Conservation (phyloP, 1,140 invertebrate genomes). For the Heliconius hewitsoni region DNA sequence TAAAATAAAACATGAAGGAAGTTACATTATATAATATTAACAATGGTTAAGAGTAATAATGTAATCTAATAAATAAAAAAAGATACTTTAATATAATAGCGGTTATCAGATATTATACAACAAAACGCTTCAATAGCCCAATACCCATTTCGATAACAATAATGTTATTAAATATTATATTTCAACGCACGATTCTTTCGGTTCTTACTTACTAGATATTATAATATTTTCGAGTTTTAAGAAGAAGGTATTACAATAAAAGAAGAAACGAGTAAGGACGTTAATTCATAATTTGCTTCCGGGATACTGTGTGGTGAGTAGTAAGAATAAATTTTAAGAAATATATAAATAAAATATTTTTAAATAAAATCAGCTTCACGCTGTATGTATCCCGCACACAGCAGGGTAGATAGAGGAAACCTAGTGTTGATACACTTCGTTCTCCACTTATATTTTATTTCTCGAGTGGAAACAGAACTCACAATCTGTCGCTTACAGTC, state of each 20-base stretch:
- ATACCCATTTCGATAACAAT: neutral
- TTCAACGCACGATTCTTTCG: neutral
- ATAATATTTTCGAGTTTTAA: neutral
- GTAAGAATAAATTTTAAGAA: neutral
- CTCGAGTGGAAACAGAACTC: too few species aligned
- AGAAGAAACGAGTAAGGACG: neutral
- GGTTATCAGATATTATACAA: conserved; percentile 22
- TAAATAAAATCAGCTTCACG: too few species aligned
- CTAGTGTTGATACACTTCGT: too few species aligned
- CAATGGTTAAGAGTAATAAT: conserved; percentile 18
- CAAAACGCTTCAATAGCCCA: conserved; percentile 13
- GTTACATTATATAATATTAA: conserved; percentile 31
- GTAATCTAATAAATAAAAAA: conserved; percentile 29
- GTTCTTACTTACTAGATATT: neutral
- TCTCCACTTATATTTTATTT: too few species aligned
- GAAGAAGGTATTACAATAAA: neutral
- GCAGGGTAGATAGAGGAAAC: too few species aligned
- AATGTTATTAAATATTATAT: neutral
- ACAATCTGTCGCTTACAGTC: too few species aligned
- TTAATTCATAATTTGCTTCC: neutral
- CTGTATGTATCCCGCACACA: too few species aligned
- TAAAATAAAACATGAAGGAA: conserved; percentile 15
- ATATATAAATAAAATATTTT: too few species aligned
- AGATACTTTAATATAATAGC: neutral
- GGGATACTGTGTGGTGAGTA: neutral